These are phyloP conservation scores for Drosophila yakuba DNA, from an alignment of 1,140 invertebrate species.

Conservation along the genomic window DNA sequence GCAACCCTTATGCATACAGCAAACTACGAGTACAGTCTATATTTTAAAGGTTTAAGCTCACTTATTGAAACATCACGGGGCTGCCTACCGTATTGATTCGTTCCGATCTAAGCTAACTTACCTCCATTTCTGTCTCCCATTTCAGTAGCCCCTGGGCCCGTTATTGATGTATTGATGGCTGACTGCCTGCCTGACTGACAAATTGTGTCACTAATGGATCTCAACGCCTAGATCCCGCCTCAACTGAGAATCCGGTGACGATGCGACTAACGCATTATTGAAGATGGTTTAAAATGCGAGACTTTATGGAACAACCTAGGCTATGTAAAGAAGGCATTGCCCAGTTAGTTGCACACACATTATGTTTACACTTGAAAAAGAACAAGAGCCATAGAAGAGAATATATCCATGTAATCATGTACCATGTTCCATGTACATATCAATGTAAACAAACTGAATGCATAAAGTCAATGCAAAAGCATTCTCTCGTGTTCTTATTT, in stretches of 20 bases:
- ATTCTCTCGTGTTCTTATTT: no score
- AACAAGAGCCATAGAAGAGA: no score
- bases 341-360: no score
- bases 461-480: no score
- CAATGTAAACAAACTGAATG: no score
- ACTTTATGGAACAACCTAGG: no score
- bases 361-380: no score
- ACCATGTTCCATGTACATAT: no score
- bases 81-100: conserved; percentile 57
- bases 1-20: background rate
- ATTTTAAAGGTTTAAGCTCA: conserved; percentile 42
- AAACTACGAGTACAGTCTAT: conserved; percentile 31
- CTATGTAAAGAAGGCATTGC: no score
- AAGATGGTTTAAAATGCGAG: no score
- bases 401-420: no score
- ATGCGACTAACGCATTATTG: background rate
- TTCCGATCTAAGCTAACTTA: conserved; percentile 16
- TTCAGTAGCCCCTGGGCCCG: conserved; percentile 2
- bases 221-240: conserved; percentile 9
- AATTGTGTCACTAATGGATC: conserved; percentile 69
- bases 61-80: conserved; percentile 3
- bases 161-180: conserved; percentile 66
- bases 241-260: conserved; percentile 21
- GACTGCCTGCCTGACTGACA: conserved; percentile 45
- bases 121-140: no score